These are phyloP conservation scores for Capitulum mitella DNA, from an alignment of 2,888 invertebrate species.

Conservation along the genomic window DNA sequence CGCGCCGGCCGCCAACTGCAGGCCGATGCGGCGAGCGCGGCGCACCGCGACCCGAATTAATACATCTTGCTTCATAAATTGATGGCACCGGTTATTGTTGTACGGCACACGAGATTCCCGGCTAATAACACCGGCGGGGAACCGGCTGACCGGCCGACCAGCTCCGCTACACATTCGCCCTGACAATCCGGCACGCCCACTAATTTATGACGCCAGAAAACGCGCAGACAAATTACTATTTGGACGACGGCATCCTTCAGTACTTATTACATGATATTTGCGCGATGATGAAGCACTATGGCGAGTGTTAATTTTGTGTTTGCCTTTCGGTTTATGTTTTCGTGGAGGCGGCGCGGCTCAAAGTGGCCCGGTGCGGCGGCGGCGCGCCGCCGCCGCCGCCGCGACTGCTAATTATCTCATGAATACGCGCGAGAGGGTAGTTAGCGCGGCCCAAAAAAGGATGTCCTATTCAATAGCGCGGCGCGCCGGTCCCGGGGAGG, in stretches of 20 bases:
- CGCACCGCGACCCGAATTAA: neutral
- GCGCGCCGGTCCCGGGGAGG: neutral
- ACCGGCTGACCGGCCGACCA: neutral
- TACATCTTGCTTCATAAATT: slow-evolving; percentile 1
- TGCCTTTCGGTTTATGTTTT: slow-evolving; percentile 11
- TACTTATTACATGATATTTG: slow-evolving; percentile 24
- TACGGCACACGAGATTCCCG: slow-evolving; percentile 2
- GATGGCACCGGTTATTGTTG: slow-evolving; percentile 1
- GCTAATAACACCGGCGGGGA: neutral
- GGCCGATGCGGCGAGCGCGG: too few relatives aligned
- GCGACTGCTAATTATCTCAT: neutral
- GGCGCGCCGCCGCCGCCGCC: neutral
- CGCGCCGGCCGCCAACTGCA: too few relatives aligned
- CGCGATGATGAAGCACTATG: slow-evolving; percentile 14
- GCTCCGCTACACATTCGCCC: slow-evolving; percentile 12
- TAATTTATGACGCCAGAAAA: neutral
- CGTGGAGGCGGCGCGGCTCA: neutral
- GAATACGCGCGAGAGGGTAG: neutral
- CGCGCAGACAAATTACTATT: slow-evolving; percentile 23
- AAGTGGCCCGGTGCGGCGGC: neutral
- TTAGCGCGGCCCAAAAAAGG: neutral
- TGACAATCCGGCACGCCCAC: slow-evolving; percentile 10
- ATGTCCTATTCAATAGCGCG: neutral
- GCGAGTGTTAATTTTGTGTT: slow-evolving; percentile 20
- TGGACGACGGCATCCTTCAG: slow-evolving; percentile 24